Evolutionary conservation across 2,888 invertebrate species (phyloP), one percentile per base, ranked within the genome.

Genomic region (Pocota personata): DNA sequence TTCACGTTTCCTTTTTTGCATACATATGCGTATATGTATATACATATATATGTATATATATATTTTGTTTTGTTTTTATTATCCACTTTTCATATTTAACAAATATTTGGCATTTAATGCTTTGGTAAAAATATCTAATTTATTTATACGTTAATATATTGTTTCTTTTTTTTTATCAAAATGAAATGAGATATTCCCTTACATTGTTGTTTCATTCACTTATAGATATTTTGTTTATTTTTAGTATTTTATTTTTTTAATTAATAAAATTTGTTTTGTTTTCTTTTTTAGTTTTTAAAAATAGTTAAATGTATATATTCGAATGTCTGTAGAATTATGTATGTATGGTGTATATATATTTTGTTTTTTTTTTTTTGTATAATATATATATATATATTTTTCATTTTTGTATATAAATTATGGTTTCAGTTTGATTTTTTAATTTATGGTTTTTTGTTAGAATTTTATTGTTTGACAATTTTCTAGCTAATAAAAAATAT

Each of bases 101-200:
- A 89, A 88, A 88, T 88, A 88, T 88, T 88, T 89, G 88, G 89
- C 89, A 89, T 88, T 89, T 88, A 86, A 88, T 88, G 89, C 88
- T 88, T 89, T 89, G 88, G 88, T 88, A 88, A 87, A 88, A 87
- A 87, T 88, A 87, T 84, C 75, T 87, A 82, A 88, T 88, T 79
- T 84, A 79, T 84, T 80, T 83, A 77, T 58, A 73, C 62, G 73
- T 78, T 72, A 73, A 73, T 71, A 83, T 79, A 66, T 84, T 82
- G 52, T 66, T 67, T 77, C 40, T 76, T 78, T 14, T 82, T 55
- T 55, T 66, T 67, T 82, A 80, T 82, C 80, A 86, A 86, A 82
- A 86, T 77, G 86, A 86, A 86, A 72, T 83, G 82, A 87, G 78
- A 87, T 87, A 79, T 78, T 83, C 78, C 75, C 75, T 82, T 87